Base-by-base conservation (phyloP, 2,888 invertebrate species). In the Acronicta psi region DNA sequence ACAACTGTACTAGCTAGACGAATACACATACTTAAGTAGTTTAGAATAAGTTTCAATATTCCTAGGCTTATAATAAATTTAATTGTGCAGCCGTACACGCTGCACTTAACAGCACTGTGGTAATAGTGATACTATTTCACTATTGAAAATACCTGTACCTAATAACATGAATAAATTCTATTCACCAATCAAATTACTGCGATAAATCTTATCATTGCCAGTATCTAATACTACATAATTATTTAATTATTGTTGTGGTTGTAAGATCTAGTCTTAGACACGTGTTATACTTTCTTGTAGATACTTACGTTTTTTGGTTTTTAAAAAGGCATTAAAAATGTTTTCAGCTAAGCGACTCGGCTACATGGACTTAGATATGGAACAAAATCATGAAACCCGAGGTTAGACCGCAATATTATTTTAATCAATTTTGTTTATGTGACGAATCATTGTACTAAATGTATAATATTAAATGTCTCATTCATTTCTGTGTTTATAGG, bases 361-460 rank as follows among this genome's bases (percentile, higher is more conserved):
- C 29, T 84, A 83, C 57, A 73, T 82, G 68, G 65, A 85, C 57
- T 72, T 85, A 77, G 82, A 81, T 53, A 88, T 87, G 89, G 85
- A 84, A 61, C 67, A 65, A 43, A 78, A 75, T 56, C 63, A 59
- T n/a, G 68, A 67, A 47, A 56, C 65, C 25, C 63, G 70, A 80
- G 85, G 87, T 87, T 43, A 69, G 75, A 59, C 34, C 40, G 46
- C 17, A 13, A 37, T 44, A 62, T 40, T 51, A 0, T 38, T 34
- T 18, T 63, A 49, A 14, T 49, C 44, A 52, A n/a, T 51, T 18
- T 55, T 52, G 29, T 41, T 43, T 11, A 4, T 29, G 29, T 29
- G 2, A 23, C 14, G 9, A 8, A 8, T 49, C 16, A 17, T 45
- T 10, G 10, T 37, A 52, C n/a, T 31, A 10, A 11, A 29, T 29